Base-by-base conservation (phyloP, 2,797 vertebrate genomes). In the Danio jaintianensis region DNA sequence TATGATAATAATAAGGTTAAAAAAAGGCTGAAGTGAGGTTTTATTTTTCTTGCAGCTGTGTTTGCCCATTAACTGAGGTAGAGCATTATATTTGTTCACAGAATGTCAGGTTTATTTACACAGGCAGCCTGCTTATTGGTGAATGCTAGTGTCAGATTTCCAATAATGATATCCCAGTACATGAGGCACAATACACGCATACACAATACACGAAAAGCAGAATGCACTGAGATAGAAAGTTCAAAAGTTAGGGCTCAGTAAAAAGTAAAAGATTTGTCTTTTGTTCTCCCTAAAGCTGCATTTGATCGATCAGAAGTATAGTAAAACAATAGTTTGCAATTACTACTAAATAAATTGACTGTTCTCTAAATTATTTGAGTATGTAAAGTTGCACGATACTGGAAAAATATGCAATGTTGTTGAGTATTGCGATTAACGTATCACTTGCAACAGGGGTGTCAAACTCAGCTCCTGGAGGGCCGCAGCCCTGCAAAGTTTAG, bases 31-130 rank as follows among this genome's bases (percentile, higher is more conserved):
- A 47, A 68, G 55, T 22, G 43, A 11, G 40, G 29, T 52, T 61
- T 52, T 22, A 11, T 18, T 18, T 61, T 40, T 59, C 58, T 11
- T 18, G 15, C n/a, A 56, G 40, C 55, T 78, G 16, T 78, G 76
- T 59, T 78, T 70, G n/a, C 45, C 4, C 38, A n/a, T 22, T 16
- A 42, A 52, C 36, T 1, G 4, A 52, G 18, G 7, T 36, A 61
- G n/a, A 62, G 36, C 3, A 12, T 36, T 12, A 40, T 71, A 12
- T 70, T 70, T 22, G 50, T 48, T 69, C 3, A 59, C 15, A 20
- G 38, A 38, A 71, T 62, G 56, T 40, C 55, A 22, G 22, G 16
- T 62, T 40, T 70, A 29, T 79, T 70, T 70, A 62, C 5, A 11
- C 40, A 40, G 58, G 11, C 1, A 58, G 7, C 5, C 53, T 68